Evolutionary conservation across 64 coral and sea anemone genomes (phyloP).

Genomic region (Hydrozoanthus tunicans): DNA sequence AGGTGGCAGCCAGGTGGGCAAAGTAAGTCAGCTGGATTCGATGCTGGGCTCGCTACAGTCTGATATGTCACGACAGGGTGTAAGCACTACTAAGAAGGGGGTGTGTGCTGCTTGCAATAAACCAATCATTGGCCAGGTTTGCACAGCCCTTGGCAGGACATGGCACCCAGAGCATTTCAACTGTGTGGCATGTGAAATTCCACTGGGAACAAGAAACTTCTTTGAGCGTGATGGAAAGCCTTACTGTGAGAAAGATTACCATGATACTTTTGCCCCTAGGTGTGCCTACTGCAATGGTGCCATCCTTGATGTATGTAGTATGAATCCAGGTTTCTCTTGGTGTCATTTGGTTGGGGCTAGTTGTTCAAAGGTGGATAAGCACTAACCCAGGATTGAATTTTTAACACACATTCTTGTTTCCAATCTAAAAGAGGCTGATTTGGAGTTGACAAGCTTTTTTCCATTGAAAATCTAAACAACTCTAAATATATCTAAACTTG

Average conservation of each 20-base stretch:
- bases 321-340: background rate
- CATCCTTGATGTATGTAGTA: conserved; percentile 98
- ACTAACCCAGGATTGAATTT: too few relatives aligned
- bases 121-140: conserved; percentile 98
- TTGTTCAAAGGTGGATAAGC: too few relatives aligned
- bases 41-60: conserved; percentile 96
- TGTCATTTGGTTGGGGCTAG: too few relatives aligned
- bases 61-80: conserved; percentile 96
- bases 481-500: too few relatives aligned
- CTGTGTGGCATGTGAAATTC: conserved; percentile 96
- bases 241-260: conserved; percentile 98
- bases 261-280: conserved; percentile 94
- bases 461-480: too few relatives aligned
- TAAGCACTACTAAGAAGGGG: conserved; percentile 97
- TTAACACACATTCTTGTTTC: too few relatives aligned
- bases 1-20: conserved; percentile 71
- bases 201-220: conserved; percentile 92
- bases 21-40: conserved; percentile 94
- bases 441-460: too few relatives aligned
- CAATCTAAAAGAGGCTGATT: too few relatives aligned
- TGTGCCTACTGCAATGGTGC: conserved; percentile 97
- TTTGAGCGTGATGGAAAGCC: conserved; percentile 99
- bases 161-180: conserved; percentile 99
- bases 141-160: conserved; percentile 92
- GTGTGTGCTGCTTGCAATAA: conserved; percentile 96